A percentile compares a stretch with the other conserved stretches of the same genome.
phyloP scores from a whole-genome alignment of 2,113 vertebrate genomes.

The Chelonoidis abingdonii region DNA sequence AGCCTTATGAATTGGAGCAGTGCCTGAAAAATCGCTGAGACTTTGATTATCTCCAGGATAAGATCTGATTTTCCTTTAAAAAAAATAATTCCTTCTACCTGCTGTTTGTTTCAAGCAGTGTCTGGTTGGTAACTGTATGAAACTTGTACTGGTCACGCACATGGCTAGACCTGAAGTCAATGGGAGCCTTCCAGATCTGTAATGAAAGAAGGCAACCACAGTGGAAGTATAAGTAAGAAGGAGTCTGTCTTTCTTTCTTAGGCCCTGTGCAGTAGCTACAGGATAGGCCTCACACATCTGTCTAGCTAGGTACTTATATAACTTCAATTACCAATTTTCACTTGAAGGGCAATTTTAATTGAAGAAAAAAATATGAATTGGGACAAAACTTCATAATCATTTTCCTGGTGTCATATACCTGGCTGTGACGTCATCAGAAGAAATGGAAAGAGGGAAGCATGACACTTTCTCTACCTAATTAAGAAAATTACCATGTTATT shows the following conservation, averaged over 20 bases:
- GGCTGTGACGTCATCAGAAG: too few species aligned
- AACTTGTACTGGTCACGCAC: background rate
- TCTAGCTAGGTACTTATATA: background rate
- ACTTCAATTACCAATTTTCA: background rate
- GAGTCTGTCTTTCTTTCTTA: background rate
- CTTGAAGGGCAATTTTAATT: too few species aligned
- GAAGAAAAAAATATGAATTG: too few species aligned
- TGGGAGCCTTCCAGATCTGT: background rate
- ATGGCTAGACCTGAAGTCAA: background rate
- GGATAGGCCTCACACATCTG: background rate
- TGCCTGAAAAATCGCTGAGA: background rate
- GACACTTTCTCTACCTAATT: too few species aligned
- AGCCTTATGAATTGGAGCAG: background rate
- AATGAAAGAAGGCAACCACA: background rate
- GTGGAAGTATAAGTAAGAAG: background rate
- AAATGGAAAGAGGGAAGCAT: too few species aligned
- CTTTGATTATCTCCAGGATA: background rate
- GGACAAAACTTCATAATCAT: too few species aligned
- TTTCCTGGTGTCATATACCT: too few species aligned
- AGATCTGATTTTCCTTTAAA: background rate
- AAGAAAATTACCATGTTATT: background rate
- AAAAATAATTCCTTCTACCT: background rate
- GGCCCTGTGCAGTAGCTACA: background rate
- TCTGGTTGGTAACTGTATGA: background rate
- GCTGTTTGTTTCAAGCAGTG: background rate